Percentiles rank a stretch among this genome's conserved stretches.
Evolutionary conservation across 2,797 vertebrate species (phyloP).

Genomic region (Cuculus canorus): DNA sequence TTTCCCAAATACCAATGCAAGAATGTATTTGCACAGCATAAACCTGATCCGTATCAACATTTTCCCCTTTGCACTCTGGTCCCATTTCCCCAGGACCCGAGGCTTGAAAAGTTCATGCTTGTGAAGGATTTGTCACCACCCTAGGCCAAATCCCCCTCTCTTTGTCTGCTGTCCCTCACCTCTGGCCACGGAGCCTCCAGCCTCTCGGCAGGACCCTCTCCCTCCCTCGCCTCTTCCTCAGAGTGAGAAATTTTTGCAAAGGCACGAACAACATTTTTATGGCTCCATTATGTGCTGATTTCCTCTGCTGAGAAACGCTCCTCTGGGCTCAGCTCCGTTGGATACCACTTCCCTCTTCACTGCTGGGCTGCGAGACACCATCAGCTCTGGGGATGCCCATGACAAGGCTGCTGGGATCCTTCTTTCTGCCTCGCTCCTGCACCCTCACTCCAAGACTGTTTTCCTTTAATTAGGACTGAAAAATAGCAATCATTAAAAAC

Average conservation of each 20-base stretch:
- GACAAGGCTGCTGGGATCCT: neutral
- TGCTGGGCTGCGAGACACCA: neutral
- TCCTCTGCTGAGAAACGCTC: neutral
- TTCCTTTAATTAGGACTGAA: neutral
- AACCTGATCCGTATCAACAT: neutral
- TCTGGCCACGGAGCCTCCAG: neutral
- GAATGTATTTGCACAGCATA: neutral
- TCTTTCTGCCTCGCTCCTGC: neutral
- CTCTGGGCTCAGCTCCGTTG: neutral
- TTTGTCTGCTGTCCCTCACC: rapidly evolving
- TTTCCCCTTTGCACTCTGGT: neutral
- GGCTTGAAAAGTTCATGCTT: neutral
- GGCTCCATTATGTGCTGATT: neutral
- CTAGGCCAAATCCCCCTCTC: neutral
- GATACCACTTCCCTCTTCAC: neutral
- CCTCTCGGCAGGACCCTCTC: neutral
- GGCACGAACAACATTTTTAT: neutral
- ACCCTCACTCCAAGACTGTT: neutral
- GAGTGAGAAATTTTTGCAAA: neutral
- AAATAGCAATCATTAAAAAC: neutral
- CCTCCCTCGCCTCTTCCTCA: neutral
- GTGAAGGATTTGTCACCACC: neutral
- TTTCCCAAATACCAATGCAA: neutral
- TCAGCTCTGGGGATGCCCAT: neutral
- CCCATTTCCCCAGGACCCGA: neutral